These are phyloP conservation scores for Atta colombica DNA, from an alignment of 1,140 invertebrate genomes.

Conservation along the genomic window DNA sequence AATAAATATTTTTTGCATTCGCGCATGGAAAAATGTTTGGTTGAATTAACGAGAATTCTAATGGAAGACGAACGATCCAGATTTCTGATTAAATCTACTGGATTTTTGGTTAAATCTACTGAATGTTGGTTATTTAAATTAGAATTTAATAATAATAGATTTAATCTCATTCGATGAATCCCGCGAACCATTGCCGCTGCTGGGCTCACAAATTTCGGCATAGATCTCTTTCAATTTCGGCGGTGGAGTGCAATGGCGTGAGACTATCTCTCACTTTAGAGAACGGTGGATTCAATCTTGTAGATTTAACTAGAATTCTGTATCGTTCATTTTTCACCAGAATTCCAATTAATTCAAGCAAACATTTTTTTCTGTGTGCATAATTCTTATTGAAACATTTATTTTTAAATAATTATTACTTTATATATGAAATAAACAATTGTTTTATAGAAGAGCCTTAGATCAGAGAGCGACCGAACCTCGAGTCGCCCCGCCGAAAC, in stretches of 20 bases:
- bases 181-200: constrained; percentile 48
- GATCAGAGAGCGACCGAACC: constrained; percentile 84
- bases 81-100: no score
- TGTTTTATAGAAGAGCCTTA: constrained; percentile 82
- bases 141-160: neutral
- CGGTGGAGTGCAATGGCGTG: constrained; percentile 81
- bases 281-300: constrained; percentile 79
- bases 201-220: constrained; percentile 83
- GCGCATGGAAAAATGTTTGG: no score
- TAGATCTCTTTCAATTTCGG: constrained; percentile 82
- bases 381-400: neutral
- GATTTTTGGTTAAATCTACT: no score
- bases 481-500: constrained; percentile 83
- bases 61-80: no score
- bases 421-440: neutral
- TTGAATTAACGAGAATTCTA: no score
- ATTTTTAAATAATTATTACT: no score
- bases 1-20: neutral
- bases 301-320: no score
- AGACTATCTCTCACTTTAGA: constrained; percentile 84
- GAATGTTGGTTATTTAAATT: no score
- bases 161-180: constrained; percentile 75
- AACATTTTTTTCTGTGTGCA: no score
- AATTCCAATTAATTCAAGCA: no score
- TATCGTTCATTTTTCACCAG: no score